phyloP scores from a whole-genome alignment of 2,888 invertebrate genomes.

The Conops quadrifasciatus region DNA sequence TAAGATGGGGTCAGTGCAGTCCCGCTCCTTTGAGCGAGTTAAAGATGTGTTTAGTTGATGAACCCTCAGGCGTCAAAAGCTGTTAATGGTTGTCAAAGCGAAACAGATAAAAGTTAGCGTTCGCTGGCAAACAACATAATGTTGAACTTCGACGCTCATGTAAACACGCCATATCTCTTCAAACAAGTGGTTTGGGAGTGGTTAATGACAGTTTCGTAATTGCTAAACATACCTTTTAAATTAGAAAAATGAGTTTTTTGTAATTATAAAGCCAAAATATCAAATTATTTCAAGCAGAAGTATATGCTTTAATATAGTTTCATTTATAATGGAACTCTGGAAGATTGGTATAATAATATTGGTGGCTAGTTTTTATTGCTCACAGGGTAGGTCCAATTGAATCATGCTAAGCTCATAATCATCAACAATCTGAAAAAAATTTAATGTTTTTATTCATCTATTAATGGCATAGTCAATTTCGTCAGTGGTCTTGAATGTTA shows the following conservation, averaged over 20 bases:
- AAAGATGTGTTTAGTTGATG: too few species aligned
- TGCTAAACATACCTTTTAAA: too few species aligned
- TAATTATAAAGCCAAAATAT: too few species aligned
- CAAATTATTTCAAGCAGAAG: neutral
- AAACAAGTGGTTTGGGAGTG: slow-evolving; percentile 24
- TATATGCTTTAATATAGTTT: neutral
- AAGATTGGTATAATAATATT: slow-evolving; percentile 52
- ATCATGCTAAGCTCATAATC: neutral
- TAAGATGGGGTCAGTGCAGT: too few species aligned
- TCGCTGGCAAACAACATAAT: too few species aligned
- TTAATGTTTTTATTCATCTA: neutral
- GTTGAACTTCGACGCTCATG: too few species aligned
- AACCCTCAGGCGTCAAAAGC: too few species aligned
- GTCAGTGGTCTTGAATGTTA: slow-evolving; percentile 85
- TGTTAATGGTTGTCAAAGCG: too few species aligned
- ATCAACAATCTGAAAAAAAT: neutral
- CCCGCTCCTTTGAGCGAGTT: too few species aligned
- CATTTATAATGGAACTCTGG: slow-evolving; percentile 51
- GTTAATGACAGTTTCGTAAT: slow-evolving; percentile 8
- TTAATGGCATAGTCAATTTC: slow-evolving; percentile 50
- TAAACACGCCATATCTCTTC: neutral
- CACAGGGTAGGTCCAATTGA: slow-evolving; percentile 51
- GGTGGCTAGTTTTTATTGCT: slow-evolving; percentile 52
- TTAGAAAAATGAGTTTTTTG: too few species aligned
- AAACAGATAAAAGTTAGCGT: too few species aligned